Percentiles rank a stretch among this genome's conserved stretches.
These are phyloP conservation scores for Diabrotica virgifera DNA, from an alignment of 1,140 invertebrate species.

Conservation along the genomic window DNA sequence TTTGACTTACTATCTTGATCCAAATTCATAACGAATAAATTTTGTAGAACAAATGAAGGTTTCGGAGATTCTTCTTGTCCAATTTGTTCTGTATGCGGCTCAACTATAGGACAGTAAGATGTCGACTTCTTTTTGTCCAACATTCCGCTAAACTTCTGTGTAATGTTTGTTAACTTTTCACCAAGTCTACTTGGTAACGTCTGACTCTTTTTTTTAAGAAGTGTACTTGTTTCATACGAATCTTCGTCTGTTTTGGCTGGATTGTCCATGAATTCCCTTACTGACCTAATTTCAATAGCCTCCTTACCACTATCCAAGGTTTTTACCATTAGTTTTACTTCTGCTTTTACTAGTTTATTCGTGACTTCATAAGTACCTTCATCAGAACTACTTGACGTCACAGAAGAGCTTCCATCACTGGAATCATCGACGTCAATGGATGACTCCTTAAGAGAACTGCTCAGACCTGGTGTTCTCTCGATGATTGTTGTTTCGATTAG, in stretches of 20 bases:
- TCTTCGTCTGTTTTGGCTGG: slow-evolving; percentile 13
- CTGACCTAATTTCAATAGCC: slow-evolving; percentile 54
- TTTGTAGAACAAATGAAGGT: slow-evolving; percentile 42
- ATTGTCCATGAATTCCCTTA: slow-evolving; percentile 51
- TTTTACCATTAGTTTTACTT: slow-evolving; percentile 55
- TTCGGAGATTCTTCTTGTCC: slow-evolving; percentile 20
- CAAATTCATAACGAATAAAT: slow-evolving; percentile 40
- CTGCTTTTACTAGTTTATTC: slow-evolving; percentile 46
- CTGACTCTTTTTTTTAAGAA: slow-evolving; percentile 23
- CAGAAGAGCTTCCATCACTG: slow-evolving; percentile 21
- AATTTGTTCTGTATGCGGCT: slow-evolving; percentile 1
- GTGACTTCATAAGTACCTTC: slow-evolving; percentile 26
- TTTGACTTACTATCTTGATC: slow-evolving; percentile 22
- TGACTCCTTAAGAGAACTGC: background rate
- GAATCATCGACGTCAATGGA: slow-evolving; percentile 11
- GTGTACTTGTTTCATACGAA: background rate
- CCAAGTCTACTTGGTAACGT: slow-evolving; percentile 31
- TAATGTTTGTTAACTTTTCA: slow-evolving; percentile 29
- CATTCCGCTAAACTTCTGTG: slow-evolving; percentile 31
- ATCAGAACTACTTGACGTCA: slow-evolving; percentile 29
- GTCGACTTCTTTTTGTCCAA: slow-evolving; percentile 31
- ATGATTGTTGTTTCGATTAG: background rate
- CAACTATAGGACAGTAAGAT: slow-evolving; percentile 21
- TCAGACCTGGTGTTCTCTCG: background rate
- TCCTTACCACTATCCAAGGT: slow-evolving; percentile 52